Base-by-base conservation (phyloP, 2,888 invertebrate species). In the Fragum sueziense region DNA sequence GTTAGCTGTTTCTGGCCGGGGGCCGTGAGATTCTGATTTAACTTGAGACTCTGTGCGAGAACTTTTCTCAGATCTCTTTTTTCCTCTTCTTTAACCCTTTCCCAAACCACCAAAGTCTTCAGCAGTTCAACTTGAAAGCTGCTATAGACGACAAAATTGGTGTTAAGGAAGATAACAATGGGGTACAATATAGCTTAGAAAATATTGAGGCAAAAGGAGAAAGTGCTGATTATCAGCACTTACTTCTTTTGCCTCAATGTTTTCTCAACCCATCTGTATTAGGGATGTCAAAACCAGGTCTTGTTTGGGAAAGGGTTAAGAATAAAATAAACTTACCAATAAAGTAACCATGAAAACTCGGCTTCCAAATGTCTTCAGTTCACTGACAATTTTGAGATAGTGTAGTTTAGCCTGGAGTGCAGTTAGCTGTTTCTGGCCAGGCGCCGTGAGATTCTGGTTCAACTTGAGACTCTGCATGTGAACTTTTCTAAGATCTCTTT, bases 331-430 rank as follows among this genome's bases (percentile, higher is more conserved):
- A n/a, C 90, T 80, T 93, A 95, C 95, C 93, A 95, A 94, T 88
- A 96, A 95, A 88, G 95, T 96, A 89, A 96, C 96, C 93, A 96
- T 96, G 93, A 97, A 98, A 91, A 97, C 97, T 94, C 97, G 97
- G 74, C 97, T 97, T 69, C 98, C 98, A 93, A 98, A 98, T 91
- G 97, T 97, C 47, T 97, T 97, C 87, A 98, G 94, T 87, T 97
- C 96, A 54, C 96, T 96, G 82, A 98, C 97, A 88, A 97, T 97
- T 93, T 97, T 97, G 91, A 98, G 95, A 94, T 98, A 98, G 93
- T 97, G 97, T 17, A 98, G 95, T 92, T 98, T 97, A 0, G 97
- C 97, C 95, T 97, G 95, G 0, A 94, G 93, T 17, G 93, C 93
- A 4, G 97, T 97, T 75, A 97, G 94, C 89, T 96, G 96, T 93